These are phyloP conservation scores for Chrysolina oricalcia DNA, from an alignment of 2,888 invertebrate species.

Conservation along the genomic window DNA sequence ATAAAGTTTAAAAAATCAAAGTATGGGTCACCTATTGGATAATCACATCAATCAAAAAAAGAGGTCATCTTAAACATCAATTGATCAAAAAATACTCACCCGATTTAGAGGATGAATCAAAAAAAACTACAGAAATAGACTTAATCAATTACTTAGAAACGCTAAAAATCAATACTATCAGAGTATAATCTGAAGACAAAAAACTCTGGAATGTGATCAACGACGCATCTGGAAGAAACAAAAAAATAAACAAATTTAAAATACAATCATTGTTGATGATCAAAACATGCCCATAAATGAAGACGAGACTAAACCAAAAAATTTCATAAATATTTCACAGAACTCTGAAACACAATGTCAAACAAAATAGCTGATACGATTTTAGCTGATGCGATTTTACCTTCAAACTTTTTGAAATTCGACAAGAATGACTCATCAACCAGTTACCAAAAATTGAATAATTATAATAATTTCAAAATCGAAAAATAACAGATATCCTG, in stretches of 20 bases:
- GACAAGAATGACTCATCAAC: neutral
- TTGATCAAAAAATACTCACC: slow-evolving; percentile 8
- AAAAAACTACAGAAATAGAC: slow-evolving; percentile 18
- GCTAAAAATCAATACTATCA: no score
- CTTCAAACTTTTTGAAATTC: neutral
- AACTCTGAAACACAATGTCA: no score
- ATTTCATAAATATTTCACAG: no score
- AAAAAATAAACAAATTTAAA: neutral
- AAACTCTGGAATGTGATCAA: neutral
- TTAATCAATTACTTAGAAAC: no score
- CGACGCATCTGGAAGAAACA: neutral
- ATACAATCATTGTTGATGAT: no score
- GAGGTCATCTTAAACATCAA: slow-evolving; percentile 13
- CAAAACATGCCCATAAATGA: no score
- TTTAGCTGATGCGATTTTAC: no score
- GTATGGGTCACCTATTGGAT: neutral
- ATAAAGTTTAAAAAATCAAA: slow-evolving; percentile 3
- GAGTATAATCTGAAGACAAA: neutral
- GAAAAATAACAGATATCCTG: slow-evolving; percentile 3
- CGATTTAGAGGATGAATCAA: slow-evolving; percentile 9
- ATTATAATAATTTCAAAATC: neutral
- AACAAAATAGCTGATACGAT: no score
- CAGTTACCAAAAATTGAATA: slow-evolving; percentile 6
- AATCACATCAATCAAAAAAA: slow-evolving; percentile 14
- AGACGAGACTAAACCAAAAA: no score